These are phyloP conservation scores for Rhinopithecus roxellana DNA, from an alignment of 2,113 vertebrate species.

Conservation along the genomic window DNA sequence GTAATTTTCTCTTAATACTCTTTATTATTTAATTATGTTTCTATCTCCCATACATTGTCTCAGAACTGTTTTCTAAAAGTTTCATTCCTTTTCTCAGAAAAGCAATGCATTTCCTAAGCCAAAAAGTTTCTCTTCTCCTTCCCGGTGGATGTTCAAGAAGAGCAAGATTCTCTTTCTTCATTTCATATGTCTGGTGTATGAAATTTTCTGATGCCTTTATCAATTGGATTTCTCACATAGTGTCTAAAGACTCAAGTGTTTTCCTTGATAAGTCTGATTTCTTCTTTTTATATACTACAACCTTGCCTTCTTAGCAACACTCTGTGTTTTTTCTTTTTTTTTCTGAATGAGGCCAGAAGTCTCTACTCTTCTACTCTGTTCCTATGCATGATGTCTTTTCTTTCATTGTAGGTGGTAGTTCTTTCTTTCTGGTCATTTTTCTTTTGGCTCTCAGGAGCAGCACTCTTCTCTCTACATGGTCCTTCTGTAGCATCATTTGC, in stretches of 20 bases:
- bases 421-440: not conserved
- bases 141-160: not conserved
- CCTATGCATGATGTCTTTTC: not conserved
- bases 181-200: not conserved
- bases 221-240: not conserved
- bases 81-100: not conserved
- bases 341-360: not conserved
- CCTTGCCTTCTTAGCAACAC: not conserved
- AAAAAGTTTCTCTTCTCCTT: not conserved
- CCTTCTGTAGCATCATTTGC: too few relatives aligned
- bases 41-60: not conserved
- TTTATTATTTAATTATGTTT: not conserved
- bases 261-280: not conserved
- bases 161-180: not conserved
- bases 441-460: not conserved
- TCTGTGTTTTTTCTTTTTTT: not conserved
- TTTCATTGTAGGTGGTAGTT: not conserved
- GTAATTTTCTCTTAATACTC: not conserved
- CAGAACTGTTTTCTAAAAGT: not conserved
- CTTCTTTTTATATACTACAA: not conserved
- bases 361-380: not conserved
- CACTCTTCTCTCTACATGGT: not conserved
- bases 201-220: not conserved
- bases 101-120: not conserved
- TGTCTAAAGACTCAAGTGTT: not conserved